phyloP scores from a whole-genome alignment of 2,888 invertebrate species.

The Metalampra italica region DNA sequence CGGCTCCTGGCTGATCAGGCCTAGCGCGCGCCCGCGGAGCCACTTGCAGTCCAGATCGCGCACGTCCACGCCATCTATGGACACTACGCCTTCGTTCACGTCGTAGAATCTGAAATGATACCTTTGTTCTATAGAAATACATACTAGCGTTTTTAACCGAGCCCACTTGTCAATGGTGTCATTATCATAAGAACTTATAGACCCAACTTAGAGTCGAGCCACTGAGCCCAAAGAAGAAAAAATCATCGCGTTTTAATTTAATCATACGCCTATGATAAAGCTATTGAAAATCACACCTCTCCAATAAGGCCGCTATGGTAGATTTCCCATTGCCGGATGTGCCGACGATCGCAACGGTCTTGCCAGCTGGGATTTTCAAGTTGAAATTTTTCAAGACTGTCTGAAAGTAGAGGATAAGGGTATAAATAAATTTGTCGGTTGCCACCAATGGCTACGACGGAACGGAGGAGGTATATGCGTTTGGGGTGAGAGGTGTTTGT shows the following conservation, averaged over 20 bases:
- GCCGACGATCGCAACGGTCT: constrained; percentile 95
- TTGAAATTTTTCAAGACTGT: constrained; percentile 89
- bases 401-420: constrained; percentile 60
- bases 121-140: no score
- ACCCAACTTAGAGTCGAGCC: no score
- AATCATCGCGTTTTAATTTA: no score
- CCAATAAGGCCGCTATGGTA: constrained; percentile 92
- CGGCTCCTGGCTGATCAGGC: constrained; percentile 96
- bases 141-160: no score
- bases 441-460: no score
- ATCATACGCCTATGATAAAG: no score
- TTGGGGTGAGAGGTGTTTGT: no score
- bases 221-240: no score
- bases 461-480: no score
- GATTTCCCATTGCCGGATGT: constrained; percentile 97
- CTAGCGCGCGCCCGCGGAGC: constrained; percentile 90
- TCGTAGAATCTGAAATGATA: constrained; percentile 85
- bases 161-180: no score
- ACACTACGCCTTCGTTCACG: constrained; percentile 83
- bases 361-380: constrained; percentile 89
- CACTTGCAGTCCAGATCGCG: constrained; percentile 86
- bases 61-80: constrained; percentile 87
- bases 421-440: not conserved
- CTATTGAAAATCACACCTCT: constrained; percentile 78
- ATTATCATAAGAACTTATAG: no score